Base-by-base conservation (phyloP, 2,888 invertebrate genomes). In the Chrysina gloriosa region DNA sequence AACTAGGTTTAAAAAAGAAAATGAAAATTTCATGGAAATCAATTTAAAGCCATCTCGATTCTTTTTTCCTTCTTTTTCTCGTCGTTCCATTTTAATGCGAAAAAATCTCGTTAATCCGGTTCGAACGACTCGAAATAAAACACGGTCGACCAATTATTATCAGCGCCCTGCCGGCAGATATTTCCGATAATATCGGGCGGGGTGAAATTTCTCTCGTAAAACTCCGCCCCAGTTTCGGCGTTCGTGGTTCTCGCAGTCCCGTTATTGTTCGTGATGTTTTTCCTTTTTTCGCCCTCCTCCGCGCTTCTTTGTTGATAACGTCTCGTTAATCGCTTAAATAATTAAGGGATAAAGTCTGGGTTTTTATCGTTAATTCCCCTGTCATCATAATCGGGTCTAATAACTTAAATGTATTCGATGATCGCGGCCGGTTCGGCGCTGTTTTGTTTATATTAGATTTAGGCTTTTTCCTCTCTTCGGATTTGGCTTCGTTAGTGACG, bases 361-460 rank as follows among this genome's bases (percentile, higher is more conserved):
- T 52, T 52, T 52, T 52, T 14, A 16, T 31, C 31, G 52, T 52
- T 52, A 31, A 52, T 34, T 29, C 52, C 31, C 19, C 52, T 52
- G 19, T 9, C 31, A n/a, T 31, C 31, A 19, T 31, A 52, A 31
- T 52, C 16, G 19, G 27, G 27, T 14, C 19, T 31, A 52, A 31
- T 16, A 52, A 52, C 29, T 31, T 52, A 31, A 31, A 52, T 16
- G 31, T 47, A n/a, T 19, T 19, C 21, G n/a, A n/a, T 31, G 3
- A 31, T 31, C n/a, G 7, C 9, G 1, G 1, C n/a, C n/a, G 1
- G 31, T n/a, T 31, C n/a, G n/a, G n/a, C n/a, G n/a, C n/a, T n/a
- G n/a, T n/a, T n/a, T n/a, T n/a, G n/a, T n/a, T n/a, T n/a, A n/a
- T n/a, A n/a, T n/a, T n/a, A n/a, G n/a, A n/a, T n/a, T n/a, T n/a